Percentiles rank a stretch among this genome's conserved stretches.
Evolutionary conservation across 2,113 vertebrate genomes (phyloP).

Genomic region (Rhagologus leucostigma): DNA sequence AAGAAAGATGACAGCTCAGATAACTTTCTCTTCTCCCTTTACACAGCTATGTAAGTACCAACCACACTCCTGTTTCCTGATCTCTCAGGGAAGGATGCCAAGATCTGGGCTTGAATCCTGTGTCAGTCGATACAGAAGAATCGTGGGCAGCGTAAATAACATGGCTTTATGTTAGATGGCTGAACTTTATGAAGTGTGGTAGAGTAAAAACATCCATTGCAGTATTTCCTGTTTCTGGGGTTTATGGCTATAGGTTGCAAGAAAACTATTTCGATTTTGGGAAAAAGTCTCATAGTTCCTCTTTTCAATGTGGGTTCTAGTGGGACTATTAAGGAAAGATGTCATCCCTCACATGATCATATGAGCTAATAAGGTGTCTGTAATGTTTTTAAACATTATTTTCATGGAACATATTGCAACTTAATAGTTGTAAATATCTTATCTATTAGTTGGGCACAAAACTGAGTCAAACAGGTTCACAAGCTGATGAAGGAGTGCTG

Average conservation of each 20-base stretch:
- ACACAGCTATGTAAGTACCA: neutral
- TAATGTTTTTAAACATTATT: neutral
- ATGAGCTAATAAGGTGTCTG: neutral
- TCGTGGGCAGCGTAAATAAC: neutral
- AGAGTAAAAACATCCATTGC: neutral
- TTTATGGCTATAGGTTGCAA: neutral
- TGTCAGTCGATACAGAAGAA: neutral
- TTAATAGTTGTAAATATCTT: neutral
- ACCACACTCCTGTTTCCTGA: neutral
- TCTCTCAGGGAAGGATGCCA: neutral
- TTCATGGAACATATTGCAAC: neutral
- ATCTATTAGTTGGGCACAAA: neutral
- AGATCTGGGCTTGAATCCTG: neutral
- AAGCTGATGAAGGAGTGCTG: neutral
- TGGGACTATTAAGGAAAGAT: neutral
- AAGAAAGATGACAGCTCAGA: neutral
- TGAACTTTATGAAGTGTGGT: neutral
- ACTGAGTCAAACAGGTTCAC: neutral
- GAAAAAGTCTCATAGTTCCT: neutral
- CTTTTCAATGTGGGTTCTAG: neutral
- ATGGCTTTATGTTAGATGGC: neutral
- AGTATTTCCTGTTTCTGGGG: neutral
- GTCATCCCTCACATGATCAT: neutral
- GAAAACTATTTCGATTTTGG: neutral
- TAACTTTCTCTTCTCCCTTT: neutral